Percentiles rank a stretch among this genome's conserved stretches.
These are phyloP conservation scores for Noctua comes DNA, from an alignment of 2,888 invertebrate species.

Conservation along the genomic window DNA sequence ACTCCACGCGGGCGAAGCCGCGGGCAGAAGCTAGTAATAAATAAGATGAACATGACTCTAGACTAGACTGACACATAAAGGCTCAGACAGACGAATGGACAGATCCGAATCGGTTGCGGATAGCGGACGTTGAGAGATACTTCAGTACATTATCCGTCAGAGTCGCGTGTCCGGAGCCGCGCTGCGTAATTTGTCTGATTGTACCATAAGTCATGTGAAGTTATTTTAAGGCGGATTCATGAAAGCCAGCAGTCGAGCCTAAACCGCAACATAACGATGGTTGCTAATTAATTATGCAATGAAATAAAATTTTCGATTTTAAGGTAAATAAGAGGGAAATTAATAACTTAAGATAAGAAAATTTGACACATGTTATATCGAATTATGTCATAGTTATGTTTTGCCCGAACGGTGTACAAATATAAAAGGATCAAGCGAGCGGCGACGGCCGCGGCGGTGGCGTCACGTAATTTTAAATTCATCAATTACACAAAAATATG, in stretches of 20 bases:
- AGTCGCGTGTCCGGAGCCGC: background rate
- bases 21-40: too few species aligned
- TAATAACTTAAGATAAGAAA: background rate
- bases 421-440: too few species aligned
- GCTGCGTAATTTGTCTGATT: background rate
- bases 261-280: background rate
- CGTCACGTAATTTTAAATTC: background rate
- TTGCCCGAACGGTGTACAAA: background rate
- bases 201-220: background rate
- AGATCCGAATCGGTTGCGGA: background rate
- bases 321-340: background rate
- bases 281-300: background rate
- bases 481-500: background rate
- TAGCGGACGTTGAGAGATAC: background rate
- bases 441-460: too few species aligned
- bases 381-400: background rate
- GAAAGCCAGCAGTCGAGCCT: background rate
- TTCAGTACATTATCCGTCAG: background rate
- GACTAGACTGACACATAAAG: background rate
- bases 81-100: background rate
- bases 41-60: background rate
- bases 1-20: too few species aligned
- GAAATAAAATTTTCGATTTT: background rate
- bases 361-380: background rate
- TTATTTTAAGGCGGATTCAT: background rate